phyloP scores from a whole-genome alignment of 2,888 invertebrate species.

The Agrilus cyanescens region DNA sequence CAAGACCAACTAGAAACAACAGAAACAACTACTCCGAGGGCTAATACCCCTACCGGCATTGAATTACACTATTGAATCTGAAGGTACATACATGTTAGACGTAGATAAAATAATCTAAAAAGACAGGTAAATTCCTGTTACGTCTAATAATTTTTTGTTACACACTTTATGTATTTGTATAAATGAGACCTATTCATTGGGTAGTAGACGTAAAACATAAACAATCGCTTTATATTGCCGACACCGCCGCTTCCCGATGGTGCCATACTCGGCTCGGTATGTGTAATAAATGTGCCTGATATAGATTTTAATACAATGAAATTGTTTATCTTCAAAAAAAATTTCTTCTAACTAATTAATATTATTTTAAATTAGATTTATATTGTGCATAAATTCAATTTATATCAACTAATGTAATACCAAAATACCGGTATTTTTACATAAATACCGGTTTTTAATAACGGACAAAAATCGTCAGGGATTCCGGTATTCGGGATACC shows the following conservation, averaged over 20 bases:
- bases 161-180: slow-evolving; percentile 6
- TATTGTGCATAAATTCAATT: neutral
- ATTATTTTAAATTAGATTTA: neutral
- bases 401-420: slow-evolving; percentile 10
- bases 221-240: neutral
- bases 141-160: slow-evolving; percentile 6
- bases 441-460: slow-evolving; percentile 7
- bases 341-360: slow-evolving; percentile 8
- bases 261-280: slow-evolving; percentile 6
- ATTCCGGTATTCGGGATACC: neutral
- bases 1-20: too few relatives aligned
- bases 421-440: slow-evolving; percentile 9
- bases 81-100: too few relatives aligned
- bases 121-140: too few relatives aligned
- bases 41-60: too few relatives aligned
- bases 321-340: neutral
- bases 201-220: slow-evolving; percentile 4
- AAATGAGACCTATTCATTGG: slow-evolving; percentile 6
- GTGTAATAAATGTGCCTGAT: slow-evolving; percentile 7
- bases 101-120: too few relatives aligned
- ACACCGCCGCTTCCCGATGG: slow-evolving; percentile 1
- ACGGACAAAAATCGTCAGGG: slow-evolving; percentile 3
- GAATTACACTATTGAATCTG: too few relatives aligned
- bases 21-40: too few relatives aligned
- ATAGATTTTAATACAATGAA: slow-evolving; percentile 5